Base-by-base conservation (phyloP, 2,113 vertebrate species). In the Chaetura pelagica region DNA sequence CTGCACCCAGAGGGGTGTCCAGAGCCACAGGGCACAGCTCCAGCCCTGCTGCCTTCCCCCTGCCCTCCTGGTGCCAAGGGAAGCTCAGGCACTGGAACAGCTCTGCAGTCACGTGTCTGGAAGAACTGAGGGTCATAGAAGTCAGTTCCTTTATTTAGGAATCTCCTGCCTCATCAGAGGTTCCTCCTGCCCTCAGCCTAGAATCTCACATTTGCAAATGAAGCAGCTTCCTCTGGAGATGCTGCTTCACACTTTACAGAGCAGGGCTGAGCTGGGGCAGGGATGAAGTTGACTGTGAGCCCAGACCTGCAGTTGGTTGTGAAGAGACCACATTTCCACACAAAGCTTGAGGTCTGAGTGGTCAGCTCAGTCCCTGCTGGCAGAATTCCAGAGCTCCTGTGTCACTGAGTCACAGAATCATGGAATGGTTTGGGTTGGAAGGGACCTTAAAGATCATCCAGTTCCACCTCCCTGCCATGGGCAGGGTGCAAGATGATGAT, bases 61-160 rank as follows among this genome's bases (percentile, higher is more conserved):
- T 1, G 0, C 27, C 2, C 2, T 5, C 59, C 55, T 17, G 6
- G 22, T 12, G 68, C 20, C 21, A 35, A 11, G 67, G 89, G 75
- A 82, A 66, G 59, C 8, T 22, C 42, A 69, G 3, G 9, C 19
- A 29, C 46, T 77, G 71, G 61, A 49, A 2, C 19, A 62, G 54
- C 57, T 22, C 61, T 85, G 62, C 63, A 18, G 12, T 27, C 18
- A 67, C 9, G 40, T 26, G n/a, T 16, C 66, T 54, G 57, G 23
- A 86, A 44, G 29, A 42, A 6, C 16, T 27, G 0, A n/a, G 12
- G 15, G 75, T 32, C 44, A 58, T 51, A 51, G 30, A 19, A 8
- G 9, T 1, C 22, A 13, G 75, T 62, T 35, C 6, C 34, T 68
- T 76, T 32, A 22, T 13, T 64, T 30, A 73, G n/a, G 27, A 40